Evolutionary conservation across 2,888 invertebrate species (phyloP), one percentile per base, ranked within the genome.

Genomic region (Dryadula phaetusa): DNA sequence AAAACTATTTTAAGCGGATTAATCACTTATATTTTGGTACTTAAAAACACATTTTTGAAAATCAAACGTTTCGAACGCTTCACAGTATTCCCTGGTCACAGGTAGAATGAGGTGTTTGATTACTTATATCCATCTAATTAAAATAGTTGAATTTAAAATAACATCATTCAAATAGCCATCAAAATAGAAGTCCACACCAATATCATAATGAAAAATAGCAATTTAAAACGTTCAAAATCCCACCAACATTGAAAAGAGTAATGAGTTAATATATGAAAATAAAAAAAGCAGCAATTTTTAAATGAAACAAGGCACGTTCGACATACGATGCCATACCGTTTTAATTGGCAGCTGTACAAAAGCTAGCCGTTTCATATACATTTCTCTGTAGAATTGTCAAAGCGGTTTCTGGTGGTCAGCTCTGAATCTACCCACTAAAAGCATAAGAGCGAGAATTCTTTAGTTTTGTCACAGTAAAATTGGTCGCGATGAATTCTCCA

Each of bases 341-440:
- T 64, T 69, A 69, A 69, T 69, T 69, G 69, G 66, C 66, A 54
- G 47, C 61, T 25, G 63, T 62, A 61, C 69, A 61, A 66, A 64
- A 70, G 64, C 67, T 56, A 62, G 49, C 49, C 56, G 69, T 53
- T 70, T 62, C 62, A 64, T 53, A 64, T 58, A 69, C 66, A 66
- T 69, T 67, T 70, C 67, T 42, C 64, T 67, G 52, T 62, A 53
- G 63, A 47, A 54, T 61, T 64, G 63, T 66, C 66, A 64, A 70
- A 66, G 63, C 68, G 61, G 64, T 68, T 37, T 14, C 16, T 18
- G 5, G 32, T 40, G 47, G 46, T 47, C 64, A 52, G 62, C 52
- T 53, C 52, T 52, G 40, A 6, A 47, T 49, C 56, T 64, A 42
- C 47, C 2, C 22, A 37, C 40, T 32, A 46, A 58, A 25, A 14